Base-by-base conservation (phyloP, 2,888 invertebrate species). In the Bombylius discolor region DNA sequence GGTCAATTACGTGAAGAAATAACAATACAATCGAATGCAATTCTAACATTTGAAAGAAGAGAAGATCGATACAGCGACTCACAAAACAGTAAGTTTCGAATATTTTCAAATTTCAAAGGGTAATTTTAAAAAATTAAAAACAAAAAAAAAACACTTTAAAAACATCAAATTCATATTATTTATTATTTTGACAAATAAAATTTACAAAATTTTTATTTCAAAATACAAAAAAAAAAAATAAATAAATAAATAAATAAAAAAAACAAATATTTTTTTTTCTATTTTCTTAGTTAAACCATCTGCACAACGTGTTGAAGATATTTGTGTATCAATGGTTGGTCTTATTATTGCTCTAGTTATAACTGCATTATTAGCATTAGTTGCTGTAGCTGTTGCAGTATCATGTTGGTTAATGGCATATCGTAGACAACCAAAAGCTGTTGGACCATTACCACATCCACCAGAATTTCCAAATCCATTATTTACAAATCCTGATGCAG, bases 331-430 rank as follows among this genome's bases (percentile, higher is more conserved):
- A 56, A 91, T 90, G 79, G 87, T 93, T 65, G 92, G 93, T 61
- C 85, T 95, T 68, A 90, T 94, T 64, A 90, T 94, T 67, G 91
- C 94, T 63, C 78, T 94, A 67, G 88, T 93, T 61, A 87, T 95
- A 70, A 95, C 94, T 62, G 93, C 93, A 52, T 80, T 94, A 60
- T 76, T 95, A 68, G 93, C 94, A 57, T 79, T 95, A 61, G 93
- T 94, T 58, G 93, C 94, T 57, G 93, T 95, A 56, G 94, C 94
- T 36, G 89, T 94, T 52, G 93, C 93, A 56, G 93, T 94, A 57
- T 93, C 92, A 60, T 94, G 94, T 75, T 95, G 94, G 94, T 80
- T 94, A 62, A 89, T 94, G 83, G 94, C 94, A 65, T 93, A 93
- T 77, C 78, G 93, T 63, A 82, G 92, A 65, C 82, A 89, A 68